These are phyloP conservation scores for Corbicula japonica DNA, from an alignment of 2,888 invertebrate species.

Conservation along the genomic window DNA sequence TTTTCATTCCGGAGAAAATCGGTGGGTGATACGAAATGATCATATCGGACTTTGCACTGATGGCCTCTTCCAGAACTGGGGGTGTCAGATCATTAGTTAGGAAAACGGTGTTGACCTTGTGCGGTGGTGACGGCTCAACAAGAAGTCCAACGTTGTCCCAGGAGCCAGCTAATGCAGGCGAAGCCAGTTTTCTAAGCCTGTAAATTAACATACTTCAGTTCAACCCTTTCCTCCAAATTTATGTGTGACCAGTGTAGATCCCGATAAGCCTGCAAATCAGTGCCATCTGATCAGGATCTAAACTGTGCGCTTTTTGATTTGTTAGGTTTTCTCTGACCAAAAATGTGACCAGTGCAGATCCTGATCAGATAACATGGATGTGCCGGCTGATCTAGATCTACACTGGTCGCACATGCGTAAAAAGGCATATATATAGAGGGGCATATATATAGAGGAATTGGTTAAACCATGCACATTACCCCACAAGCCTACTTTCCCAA, in stretches of 20 bases:
- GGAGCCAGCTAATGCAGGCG: constrained; percentile 89
- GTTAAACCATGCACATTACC: no score
- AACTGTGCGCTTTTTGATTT: background rate
- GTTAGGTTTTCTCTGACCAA: background rate
- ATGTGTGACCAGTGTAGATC: background rate
- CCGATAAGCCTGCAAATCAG: background rate
- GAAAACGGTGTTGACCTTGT: constrained; percentile 88
- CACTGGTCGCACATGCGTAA: no score
- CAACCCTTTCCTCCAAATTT: background rate
- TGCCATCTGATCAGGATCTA: background rate
- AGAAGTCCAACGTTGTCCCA: constrained; percentile 99
- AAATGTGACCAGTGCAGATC: background rate
- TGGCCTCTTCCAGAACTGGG: constrained; percentile 93
- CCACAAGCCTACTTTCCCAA: no score
- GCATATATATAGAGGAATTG: no score
- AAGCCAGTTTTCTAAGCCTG: constrained; percentile 77
- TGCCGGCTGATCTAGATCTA: no score
- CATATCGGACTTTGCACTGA: constrained; percentile 90
- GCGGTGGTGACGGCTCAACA: constrained; percentile 91
- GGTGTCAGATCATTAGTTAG: constrained; percentile 97
- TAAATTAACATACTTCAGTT: background rate
- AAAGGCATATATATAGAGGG: no score
- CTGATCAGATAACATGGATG: background rate
- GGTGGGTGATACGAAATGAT: constrained; percentile 99
- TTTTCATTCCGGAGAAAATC: constrained; percentile 94